Conservation (phyloP, 2,113 vertebrate genomes). For the Pterocles gutturalis region DNA sequence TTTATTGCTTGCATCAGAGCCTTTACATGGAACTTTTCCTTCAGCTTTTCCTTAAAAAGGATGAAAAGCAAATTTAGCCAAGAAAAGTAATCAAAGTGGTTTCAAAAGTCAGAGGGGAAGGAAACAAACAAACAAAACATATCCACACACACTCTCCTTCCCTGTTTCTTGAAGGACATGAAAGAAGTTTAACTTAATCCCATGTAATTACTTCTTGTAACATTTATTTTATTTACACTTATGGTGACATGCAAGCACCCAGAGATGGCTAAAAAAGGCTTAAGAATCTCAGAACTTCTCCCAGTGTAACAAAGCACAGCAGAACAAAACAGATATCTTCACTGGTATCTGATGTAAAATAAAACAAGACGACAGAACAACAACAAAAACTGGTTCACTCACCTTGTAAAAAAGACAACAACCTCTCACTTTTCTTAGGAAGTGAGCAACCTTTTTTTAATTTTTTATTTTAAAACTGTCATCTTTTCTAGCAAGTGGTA, state of each 20-base stretch:
- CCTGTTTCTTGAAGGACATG: not conserved
- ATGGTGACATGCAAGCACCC: not conserved
- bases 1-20: not conserved
- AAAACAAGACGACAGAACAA: not conserved
- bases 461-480: not conserved
- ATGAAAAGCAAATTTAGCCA: not conserved
- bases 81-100: not conserved
- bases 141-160: not conserved
- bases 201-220: not conserved
- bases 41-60: not conserved
- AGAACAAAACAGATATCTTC: not conserved
- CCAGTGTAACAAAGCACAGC: not conserved
- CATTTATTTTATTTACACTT: not conserved
- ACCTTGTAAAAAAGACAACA: not conserved
- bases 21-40: not conserved
- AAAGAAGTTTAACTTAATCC: not conserved
- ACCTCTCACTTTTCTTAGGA: not conserved
- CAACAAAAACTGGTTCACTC: not conserved
- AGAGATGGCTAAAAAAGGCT: constrained; percentile 22
- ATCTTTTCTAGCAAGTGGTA: not conserved
- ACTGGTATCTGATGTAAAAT: not conserved
- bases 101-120: not conserved
- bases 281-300: not conserved
- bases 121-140: not conserved
- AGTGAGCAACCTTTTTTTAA: not conserved